Evolutionary conservation across 2,888 invertebrate genomes (phyloP).

Genomic region (Diadromus collaris): DNA sequence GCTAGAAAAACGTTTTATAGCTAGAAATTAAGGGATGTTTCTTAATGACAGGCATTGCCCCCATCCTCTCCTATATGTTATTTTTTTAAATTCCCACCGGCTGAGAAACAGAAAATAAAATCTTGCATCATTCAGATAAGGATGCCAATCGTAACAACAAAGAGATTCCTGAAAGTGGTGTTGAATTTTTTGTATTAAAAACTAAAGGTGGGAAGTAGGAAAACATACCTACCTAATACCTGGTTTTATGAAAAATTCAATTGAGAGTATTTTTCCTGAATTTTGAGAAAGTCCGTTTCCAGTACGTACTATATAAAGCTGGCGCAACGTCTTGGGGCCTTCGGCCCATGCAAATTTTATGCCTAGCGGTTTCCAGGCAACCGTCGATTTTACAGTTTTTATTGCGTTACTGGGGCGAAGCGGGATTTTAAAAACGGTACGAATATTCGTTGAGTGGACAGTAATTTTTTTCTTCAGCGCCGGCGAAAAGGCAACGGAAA

Average conservation of each 20-base stretch:
- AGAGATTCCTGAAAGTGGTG: no score
- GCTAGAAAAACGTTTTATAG: no score
- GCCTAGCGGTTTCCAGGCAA: background rate
- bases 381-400: conserved; percentile 24
- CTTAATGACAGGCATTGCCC: no score
- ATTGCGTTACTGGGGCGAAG: no score
- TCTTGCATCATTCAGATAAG: background rate
- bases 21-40: no score
- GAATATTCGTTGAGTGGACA: background rate
- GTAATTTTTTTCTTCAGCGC: background rate
- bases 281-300: background rate
- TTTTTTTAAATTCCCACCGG: background rate
- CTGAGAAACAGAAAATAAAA: background rate
- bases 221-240: no score
- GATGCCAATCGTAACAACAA: background rate
- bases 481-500: conserved; percentile 30
- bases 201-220: no score
- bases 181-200: no score
- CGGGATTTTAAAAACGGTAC: conserved; percentile 48
- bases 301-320: background rate
- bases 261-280: background rate
- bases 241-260: background rate
- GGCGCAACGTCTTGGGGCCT: background rate
- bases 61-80: no score
- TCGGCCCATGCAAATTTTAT: background rate